Conservation (phyloP, 1,140 invertebrate species). For the Oedothorax gibbosus region DNA sequence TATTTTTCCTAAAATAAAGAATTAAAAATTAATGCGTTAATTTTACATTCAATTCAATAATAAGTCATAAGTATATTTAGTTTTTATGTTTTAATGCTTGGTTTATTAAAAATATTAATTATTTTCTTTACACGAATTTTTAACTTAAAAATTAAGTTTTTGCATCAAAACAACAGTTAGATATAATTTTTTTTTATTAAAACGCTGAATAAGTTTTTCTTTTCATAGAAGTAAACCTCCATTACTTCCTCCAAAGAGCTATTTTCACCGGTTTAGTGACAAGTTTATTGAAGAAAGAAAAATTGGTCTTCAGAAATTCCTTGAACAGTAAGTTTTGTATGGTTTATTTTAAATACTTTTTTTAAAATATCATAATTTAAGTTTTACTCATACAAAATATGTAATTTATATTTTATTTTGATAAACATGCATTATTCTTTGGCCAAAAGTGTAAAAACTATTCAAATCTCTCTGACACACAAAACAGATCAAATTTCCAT, state of each 20-base stretch:
- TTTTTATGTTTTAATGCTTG: too few species aligned
- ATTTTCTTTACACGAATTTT: too few species aligned
- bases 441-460: background rate
- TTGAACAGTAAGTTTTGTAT: constrained; percentile 24
- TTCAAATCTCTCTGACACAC: background rate
- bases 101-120: too few species aligned
- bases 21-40: too few species aligned
- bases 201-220: background rate
- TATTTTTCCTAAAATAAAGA: too few species aligned
- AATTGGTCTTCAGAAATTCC: constrained; percentile 30
- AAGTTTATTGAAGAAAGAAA: constrained; percentile 36
- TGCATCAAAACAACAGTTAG: too few species aligned
- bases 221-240: constrained; percentile 10
- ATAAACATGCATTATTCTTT: background rate
- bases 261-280: constrained; percentile 32
- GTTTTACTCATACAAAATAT: background rate
- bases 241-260: constrained; percentile 23
- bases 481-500: too few species aligned
- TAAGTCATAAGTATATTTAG: too few species aligned
- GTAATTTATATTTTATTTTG: constrained; percentile 2
- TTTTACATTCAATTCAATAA: too few species aligned
- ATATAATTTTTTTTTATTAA: too few species aligned
- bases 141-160: too few species aligned
- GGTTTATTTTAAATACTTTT: too few species aligned
- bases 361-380: background rate